Base-by-base conservation (phyloP, 2,888 invertebrate species). In the Rhagophthalmus giganteus region DNA sequence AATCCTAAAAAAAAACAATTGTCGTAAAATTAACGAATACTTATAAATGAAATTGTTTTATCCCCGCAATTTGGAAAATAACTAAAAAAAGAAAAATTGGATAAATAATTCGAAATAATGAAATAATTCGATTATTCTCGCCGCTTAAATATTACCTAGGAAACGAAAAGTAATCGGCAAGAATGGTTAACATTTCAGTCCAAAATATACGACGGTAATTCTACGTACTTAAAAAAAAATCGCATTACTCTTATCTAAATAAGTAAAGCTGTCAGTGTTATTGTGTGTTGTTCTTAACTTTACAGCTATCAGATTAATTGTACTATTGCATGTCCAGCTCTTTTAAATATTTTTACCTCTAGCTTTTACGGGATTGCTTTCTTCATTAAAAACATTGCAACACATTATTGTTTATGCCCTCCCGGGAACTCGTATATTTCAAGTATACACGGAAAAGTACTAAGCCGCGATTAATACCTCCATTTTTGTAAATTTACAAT, bases 221-320 rank as follows among this genome's bases (percentile, higher is more conserved):
- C 38, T 34, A 27, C 26, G 38, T 46, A 32, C 38, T 45, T 52
- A 41, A 52, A 35, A 52, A 52, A 52, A 52, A 52, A 52, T 47
- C 40, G 37, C 41, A 46, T 45, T 39, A 45, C 31, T 41, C 52
- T 52, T 52, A 52, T 52, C 52, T 46, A 51, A 46, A 52, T 52
- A 52, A 52, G 47, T 44, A 44, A 48, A 42, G 38, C 47, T 53
- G 53, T 53, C 53, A 48, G 53, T 53, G 53, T 53, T 53, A 53
- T 53, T 53, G 53, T 53, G 48, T 53, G 48, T 53, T 53, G 48
- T 53, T 48, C 47, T 48, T 53, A 53, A 48, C 53, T 53, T 48
- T 48, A 44, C 53, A 53, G 53, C 60, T 62, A 63, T 63, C 63
- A 63, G 63, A 63, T 63, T 63, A 63, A 63, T 63, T 63, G 61